Base-by-base conservation (phyloP, 2,113 vertebrate species). In the Hucho hucho region DNA sequence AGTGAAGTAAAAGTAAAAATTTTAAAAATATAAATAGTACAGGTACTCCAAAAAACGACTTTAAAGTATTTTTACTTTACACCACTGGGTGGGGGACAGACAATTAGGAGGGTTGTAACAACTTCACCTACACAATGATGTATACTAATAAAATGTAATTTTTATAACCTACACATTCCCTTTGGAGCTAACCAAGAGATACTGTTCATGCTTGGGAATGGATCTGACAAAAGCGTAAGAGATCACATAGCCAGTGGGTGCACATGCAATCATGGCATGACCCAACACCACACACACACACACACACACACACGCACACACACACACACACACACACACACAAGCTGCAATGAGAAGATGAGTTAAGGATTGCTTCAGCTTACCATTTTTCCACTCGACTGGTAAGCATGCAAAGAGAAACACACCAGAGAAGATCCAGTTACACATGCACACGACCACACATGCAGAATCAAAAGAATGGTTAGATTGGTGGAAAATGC, bases 361-460 rank as follows among this genome's bases (percentile, higher is more conserved):
- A 86, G 73, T 78, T 73, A 84, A 88, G 78, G 75, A 79, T 86
- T 77, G 74, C 71, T 83, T 88, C 80, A 69, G 93, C 97, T 99
- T 97, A 99, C 97, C 97, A 96, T 98, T 91, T 98, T 99, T 91
- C 97, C 97, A 61, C 97, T 96, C 43, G 94, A 96, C 97, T 98
- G 89, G 95, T 86, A 93, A 91, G 96, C 96, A 93, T 94, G 93
- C 83, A 91, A 91, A 92, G 83, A 93, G 90, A 89, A 91, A 92
- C 76, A 89, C 81, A 90, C 87, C 87, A 90, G 81, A 92, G 83
- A 92, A 92, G 77, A 91, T 82, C 85, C 87, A 75, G 88, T 93
- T 93, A 94, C 85, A 91, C 93, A 92, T 94, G 92, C 92, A 86
- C 86, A 83, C 85, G 84, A 75, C 77, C 43, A 75, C 69, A 86